phyloP scores from a whole-genome alignment of 1,140 invertebrate genomes.

The Drosophila pandora region DNA sequence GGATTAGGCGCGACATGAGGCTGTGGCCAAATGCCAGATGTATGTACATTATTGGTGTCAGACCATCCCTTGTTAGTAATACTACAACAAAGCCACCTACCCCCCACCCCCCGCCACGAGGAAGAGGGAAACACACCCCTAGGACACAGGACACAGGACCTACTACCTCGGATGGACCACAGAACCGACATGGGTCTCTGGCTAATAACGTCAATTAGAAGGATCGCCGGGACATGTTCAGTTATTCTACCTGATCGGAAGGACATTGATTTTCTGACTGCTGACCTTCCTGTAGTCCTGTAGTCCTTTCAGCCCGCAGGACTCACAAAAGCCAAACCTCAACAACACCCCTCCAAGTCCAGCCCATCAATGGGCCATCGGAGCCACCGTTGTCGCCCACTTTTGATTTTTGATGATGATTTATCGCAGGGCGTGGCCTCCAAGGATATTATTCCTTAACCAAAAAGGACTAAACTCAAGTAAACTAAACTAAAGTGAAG shows the following conservation, averaged over 20 bases:
- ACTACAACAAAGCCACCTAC: not conserved
- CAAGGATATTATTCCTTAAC: not conserved
- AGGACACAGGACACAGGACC: too few species aligned
- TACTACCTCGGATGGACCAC: not conserved
- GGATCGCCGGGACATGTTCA: constrained; percentile 1
- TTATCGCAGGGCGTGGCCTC: constrained; percentile 40
- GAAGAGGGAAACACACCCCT: not conserved
- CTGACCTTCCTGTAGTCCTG: constrained; percentile 53
- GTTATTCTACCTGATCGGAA: constrained; percentile 12
- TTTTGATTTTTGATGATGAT: constrained; percentile 51
- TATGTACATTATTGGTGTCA: not conserved
- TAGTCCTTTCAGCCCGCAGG: not conserved
- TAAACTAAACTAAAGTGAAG: not conserved
- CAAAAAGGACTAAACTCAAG: not conserved
- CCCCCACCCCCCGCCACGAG: constrained; percentile 17
- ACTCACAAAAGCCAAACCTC: constrained; percentile 70
- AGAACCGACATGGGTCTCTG: constrained; percentile 14
- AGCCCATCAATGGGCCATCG: constrained; percentile 29
- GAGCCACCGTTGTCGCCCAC: constrained; percentile 36
- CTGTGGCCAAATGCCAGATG: constrained; percentile 38
- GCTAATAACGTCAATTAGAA: constrained; percentile 74
- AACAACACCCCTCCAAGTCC: constrained; percentile 23
- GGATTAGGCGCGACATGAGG: constrained; percentile 61
- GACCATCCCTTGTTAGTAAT: constrained; percentile 22
- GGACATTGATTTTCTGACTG: constrained; percentile 38